phyloP scores from a whole-genome alignment of 1,140 invertebrate genomes.

The Eufriesea mexicana region DNA sequence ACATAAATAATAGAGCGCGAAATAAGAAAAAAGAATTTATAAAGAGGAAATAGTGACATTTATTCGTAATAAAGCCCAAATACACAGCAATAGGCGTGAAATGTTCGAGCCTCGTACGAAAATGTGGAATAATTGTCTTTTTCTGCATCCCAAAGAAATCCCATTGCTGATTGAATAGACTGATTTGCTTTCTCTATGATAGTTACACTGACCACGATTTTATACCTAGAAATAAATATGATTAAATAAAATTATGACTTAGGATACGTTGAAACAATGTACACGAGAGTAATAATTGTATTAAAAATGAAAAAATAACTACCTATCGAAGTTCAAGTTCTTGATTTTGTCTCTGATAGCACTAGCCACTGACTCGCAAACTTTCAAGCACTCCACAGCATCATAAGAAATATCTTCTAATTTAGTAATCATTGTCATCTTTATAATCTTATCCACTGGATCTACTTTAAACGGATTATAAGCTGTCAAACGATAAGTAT shows the following conservation, averaged over 20 bases:
- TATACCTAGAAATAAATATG: slow-evolving; percentile 67
- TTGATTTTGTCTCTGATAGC: slow-evolving; percentile 80
- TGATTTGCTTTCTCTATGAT: slow-evolving; percentile 78
- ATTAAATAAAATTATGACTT: not conserved
- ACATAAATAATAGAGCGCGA: not conserved
- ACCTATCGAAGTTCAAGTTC: slow-evolving; percentile 82
- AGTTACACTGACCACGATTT: slow-evolving; percentile 74
- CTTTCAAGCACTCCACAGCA: slow-evolving; percentile 71
- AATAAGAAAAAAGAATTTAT: not conserved
- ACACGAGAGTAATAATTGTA: not conserved
- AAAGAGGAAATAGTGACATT: not conserved
- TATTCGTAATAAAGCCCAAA: slow-evolving; percentile 75
- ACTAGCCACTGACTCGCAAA: slow-evolving; percentile 77
- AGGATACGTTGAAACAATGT: no score
- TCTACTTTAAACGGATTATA: slow-evolving; percentile 81
- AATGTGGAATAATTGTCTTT: slow-evolving; percentile 76
- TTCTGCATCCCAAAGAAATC: slow-evolving; percentile 75
- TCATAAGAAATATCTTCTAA: slow-evolving; percentile 81
- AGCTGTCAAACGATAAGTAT: slow-evolving; percentile 82
- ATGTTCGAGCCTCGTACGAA: slow-evolving; percentile 71
- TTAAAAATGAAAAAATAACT: not conserved
- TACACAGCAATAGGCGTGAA: slow-evolving; percentile 74
- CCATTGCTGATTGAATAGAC: slow-evolving; percentile 67
- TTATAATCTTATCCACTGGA: slow-evolving; percentile 80
- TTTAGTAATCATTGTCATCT: slow-evolving; percentile 77